Evolutionary conservation across 53 echinoderm and acorn worm genomes (phyloP).

Genomic region (Patiria pectinifera): DNA sequence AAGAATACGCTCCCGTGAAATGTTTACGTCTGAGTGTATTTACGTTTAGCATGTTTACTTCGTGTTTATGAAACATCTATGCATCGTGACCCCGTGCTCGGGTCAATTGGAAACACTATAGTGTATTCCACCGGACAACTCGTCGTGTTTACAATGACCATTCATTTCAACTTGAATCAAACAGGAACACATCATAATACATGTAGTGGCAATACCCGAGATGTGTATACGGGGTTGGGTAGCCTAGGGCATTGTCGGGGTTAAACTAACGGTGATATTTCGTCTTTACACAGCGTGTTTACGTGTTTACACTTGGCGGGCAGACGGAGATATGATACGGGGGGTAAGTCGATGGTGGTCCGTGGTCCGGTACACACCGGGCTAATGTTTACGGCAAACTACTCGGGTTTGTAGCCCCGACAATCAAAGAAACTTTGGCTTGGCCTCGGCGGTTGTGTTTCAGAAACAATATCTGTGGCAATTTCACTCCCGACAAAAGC

Average conservation of each 20-base stretch:
- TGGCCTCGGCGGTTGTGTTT: slow-evolving; percentile 48
- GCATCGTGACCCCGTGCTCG: slow-evolving; percentile 12
- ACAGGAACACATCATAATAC: not conserved
- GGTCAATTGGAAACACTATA: slow-evolving; percentile 57
- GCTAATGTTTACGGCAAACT: slow-evolving; percentile 48
- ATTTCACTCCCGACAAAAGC: slow-evolving; percentile 43
- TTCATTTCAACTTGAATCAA: not conserved
- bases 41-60: not conserved
- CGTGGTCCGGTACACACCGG: not conserved
- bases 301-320: slow-evolving; percentile 40
- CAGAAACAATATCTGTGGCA: slow-evolving; percentile 34
- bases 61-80: slow-evolving; percentile 30
- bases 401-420: slow-evolving; percentile 47
- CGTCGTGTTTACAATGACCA: slow-evolving; percentile 20
- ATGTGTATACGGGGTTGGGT: not conserved
- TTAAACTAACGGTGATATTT: not conserved
- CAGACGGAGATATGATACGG: not conserved
- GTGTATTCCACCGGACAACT: not conserved
- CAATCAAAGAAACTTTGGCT: slow-evolving; percentile 44
- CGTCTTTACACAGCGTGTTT: slow-evolving; percentile 3
- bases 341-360: slow-evolving; percentile 25
- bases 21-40: not conserved
- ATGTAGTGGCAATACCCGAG: slow-evolving; percentile 44
- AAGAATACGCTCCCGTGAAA: not conserved
- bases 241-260: no score